These are phyloP conservation scores for Selenia dentaria DNA, from an alignment of 2,888 invertebrate genomes.

Conservation along the genomic window DNA sequence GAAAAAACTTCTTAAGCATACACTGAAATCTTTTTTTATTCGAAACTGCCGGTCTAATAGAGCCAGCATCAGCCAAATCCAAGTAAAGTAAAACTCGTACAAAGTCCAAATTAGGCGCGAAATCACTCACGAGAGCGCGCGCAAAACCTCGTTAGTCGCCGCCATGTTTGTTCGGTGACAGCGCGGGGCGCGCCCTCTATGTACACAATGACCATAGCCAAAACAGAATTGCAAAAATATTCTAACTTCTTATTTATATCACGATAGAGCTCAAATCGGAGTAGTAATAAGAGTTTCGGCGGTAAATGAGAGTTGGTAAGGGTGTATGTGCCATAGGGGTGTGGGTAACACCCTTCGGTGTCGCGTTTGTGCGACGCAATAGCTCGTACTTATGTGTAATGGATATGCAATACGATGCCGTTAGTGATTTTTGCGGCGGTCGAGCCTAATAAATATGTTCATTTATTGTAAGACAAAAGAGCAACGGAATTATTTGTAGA, in stretches of 20 bases:
- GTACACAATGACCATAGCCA: slow-evolving; percentile 67
- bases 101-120: slow-evolving; percentile 80
- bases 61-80: slow-evolving; percentile 10
- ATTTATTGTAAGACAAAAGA: neutral
- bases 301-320: slow-evolving; percentile 52
- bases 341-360: slow-evolving; percentile 77
- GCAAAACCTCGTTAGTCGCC: slow-evolving; percentile 79
- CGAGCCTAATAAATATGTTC: slow-evolving; percentile 14
- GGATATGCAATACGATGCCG: slow-evolving; percentile 76
- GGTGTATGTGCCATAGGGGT: slow-evolving; percentile 73
- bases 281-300: slow-evolving; percentile 15
- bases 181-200: slow-evolving; percentile 80
- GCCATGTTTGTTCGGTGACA: slow-evolving; percentile 82
- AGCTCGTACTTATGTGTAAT: slow-evolving; percentile 76
- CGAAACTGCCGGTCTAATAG: neutral
- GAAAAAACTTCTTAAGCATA: no score
- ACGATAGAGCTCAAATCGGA: slow-evolving; percentile 44
- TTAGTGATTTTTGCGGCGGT: slow-evolving; percentile 60
- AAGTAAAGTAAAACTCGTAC: slow-evolving; percentile 42
- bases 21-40: no score
- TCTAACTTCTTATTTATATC: slow-evolving; percentile 28
- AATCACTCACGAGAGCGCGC: slow-evolving; percentile 78
- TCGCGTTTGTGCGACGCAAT: slow-evolving; percentile 73
- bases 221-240: slow-evolving; percentile 15
- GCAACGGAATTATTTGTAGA: no score